Evolutionary conservation across 2,888 invertebrate species (phyloP).

Genomic region (Petrophora chlorosata): DNA sequence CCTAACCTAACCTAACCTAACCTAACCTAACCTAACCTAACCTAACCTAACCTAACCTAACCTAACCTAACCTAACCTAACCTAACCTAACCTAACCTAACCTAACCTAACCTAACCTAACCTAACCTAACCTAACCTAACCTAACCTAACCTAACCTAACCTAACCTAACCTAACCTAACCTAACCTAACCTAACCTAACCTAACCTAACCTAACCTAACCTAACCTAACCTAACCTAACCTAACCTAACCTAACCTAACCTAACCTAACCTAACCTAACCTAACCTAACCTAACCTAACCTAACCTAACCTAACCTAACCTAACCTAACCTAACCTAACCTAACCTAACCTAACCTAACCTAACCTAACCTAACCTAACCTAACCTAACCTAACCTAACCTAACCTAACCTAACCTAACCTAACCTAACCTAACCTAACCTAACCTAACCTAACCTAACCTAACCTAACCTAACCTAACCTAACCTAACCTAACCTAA

Average conservation of each 20-base stretch:
- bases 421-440: conserved; percentile 7
- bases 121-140: neutral
- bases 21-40: neutral
- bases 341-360: neutral
- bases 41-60: neutral
- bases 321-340: neutral
- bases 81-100: neutral
- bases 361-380: neutral
- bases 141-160: neutral
- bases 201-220: neutral
- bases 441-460: conserved; percentile 7
- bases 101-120: neutral
- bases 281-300: neutral
- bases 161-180: neutral
- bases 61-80: neutral
- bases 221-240: neutral
- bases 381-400: neutral
- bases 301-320: neutral
- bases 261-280: neutral
- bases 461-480: conserved; percentile 7
- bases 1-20: neutral
- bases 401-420: neutral
- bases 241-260: neutral
- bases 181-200: neutral
- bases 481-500: conserved; percentile 7